Conservation (phyloP, 2,888 invertebrate species). For the Iphiclides podalirius region DNA sequence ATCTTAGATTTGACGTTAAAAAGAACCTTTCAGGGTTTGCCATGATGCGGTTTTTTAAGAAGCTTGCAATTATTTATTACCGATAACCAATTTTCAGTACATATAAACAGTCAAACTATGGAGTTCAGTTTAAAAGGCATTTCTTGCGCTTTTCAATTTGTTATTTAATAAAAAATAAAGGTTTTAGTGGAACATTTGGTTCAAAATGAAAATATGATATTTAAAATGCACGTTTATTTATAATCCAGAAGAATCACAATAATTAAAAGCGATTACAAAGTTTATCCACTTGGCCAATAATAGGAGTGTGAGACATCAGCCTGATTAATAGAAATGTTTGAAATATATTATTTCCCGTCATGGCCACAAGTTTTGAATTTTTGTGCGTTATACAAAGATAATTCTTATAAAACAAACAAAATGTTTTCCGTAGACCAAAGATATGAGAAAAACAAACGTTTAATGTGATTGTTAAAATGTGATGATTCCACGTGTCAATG, state of each 20-base stretch:
- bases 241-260: constrained; percentile 61
- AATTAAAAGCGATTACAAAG: constrained; percentile 58
- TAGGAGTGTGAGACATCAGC: constrained; percentile 3
- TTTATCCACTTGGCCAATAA: constrained; percentile 28
- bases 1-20: too few relatives aligned
- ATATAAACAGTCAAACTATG: too few relatives aligned
- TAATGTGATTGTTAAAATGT: background rate
- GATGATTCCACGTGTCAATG: background rate
- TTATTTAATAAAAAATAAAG: too few relatives aligned
- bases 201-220: constrained; percentile 10
- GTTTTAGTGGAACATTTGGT: too few relatives aligned
- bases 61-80: too few relatives aligned
- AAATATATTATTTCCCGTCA: too few relatives aligned
- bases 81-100: too few relatives aligned
- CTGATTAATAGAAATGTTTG: too few relatives aligned
- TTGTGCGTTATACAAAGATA: constrained; percentile 43
- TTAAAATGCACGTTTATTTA: constrained; percentile 63
- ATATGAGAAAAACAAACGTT: background rate
- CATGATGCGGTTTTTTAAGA: too few relatives aligned
- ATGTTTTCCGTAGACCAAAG: background rate
- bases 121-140: too few relatives aligned
- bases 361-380: constrained; percentile 33
- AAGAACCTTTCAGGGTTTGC: too few relatives aligned
- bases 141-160: too few relatives aligned
- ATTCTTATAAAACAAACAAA: constrained; percentile 1